Base-by-base conservation (phyloP, 23 tunicate species). In the Trididemnum nubilum region DNA sequence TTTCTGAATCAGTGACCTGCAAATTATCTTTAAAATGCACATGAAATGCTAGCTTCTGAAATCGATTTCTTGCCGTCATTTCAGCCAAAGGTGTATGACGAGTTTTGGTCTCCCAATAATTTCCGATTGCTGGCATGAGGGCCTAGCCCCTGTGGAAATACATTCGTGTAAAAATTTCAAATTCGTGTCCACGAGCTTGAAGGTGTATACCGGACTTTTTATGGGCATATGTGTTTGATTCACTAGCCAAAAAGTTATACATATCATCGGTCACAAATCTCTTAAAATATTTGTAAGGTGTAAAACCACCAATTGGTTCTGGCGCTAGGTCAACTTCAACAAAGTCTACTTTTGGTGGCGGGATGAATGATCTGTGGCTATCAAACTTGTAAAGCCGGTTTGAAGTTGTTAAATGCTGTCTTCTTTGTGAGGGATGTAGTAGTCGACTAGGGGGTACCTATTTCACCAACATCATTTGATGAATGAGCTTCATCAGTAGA, bases 371-470 rank as follows among this genome's bases (percentile, higher is more conserved):
- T 63, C 69, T 63, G 25, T 23, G 69, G 7, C 7, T 19, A 4
- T 63, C 69, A 63, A 63, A 63, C 28, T 63, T 63, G 69, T 63
- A 63, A 18, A n/a, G n/a, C n/a, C n/a, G n/a, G n/a, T 63, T 63
- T 15, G 69, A 49, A 9, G 12, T 49, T 49, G 12, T 49, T 49
- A 18, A 49, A 49, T 49, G 12, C 57, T 12, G 57, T 9, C 57
- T 49, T 49, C 57, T 12, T 49, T 49, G 12, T 49, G 57, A n/a
- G n/a, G n/a, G n/a, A n/a, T n/a, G n/a, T n/a, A n/a, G n/a, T n/a
- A n/a, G n/a, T n/a, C n/a, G n/a, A n/a, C n/a, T n/a, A n/a, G n/a
- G n/a, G n/a, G n/a, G n/a, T n/a, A n/a, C n/a, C n/a, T n/a, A n/a
- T n/a, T n/a, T n/a, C n/a, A n/a, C n/a, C n/a, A n/a, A n/a, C n/a